Conservation (phyloP, 53 echinoderm and acorn worm genomes). For the Hippasteria phrygiana region DNA sequence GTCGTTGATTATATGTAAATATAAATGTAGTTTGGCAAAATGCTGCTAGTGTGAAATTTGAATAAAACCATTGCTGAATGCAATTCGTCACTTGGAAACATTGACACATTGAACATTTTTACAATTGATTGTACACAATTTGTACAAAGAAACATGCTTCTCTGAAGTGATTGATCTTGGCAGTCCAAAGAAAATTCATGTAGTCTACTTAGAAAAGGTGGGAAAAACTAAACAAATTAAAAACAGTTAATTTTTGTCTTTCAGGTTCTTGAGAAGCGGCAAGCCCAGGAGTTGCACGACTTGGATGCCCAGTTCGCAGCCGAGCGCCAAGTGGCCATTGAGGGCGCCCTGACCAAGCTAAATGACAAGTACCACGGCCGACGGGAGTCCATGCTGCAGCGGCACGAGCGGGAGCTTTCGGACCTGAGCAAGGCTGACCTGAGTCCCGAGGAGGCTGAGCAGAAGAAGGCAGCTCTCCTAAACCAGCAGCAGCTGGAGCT, state of each 20-base stretch:
- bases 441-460: constrained; percentile 78
- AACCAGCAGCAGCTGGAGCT: constrained; percentile 95
- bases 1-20: no score
- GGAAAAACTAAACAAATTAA: neutral
- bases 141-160: no score
- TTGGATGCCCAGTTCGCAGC: constrained; percentile 92
- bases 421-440: constrained; percentile 82
- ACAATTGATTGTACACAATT: no score
- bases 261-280: constrained; percentile 95
- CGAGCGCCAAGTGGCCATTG: constrained; percentile 89
- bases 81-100: no score
- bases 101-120: no score
- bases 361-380: constrained; percentile 86
- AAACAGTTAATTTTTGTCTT: neutral
- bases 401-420: constrained; percentile 91
- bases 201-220: no score
- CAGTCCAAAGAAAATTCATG: no score
- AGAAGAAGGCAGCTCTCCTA: constrained; percentile 82
- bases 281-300: constrained; percentile 84
- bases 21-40: no score
- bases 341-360: constrained; percentile 90
- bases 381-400: constrained; percentile 86
- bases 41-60: no score
- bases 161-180: no score
- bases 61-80: no score